Evolutionary conservation across 2,113 vertebrate genomes (phyloP).

Genomic region (Daubentonia madagascariensis): DNA sequence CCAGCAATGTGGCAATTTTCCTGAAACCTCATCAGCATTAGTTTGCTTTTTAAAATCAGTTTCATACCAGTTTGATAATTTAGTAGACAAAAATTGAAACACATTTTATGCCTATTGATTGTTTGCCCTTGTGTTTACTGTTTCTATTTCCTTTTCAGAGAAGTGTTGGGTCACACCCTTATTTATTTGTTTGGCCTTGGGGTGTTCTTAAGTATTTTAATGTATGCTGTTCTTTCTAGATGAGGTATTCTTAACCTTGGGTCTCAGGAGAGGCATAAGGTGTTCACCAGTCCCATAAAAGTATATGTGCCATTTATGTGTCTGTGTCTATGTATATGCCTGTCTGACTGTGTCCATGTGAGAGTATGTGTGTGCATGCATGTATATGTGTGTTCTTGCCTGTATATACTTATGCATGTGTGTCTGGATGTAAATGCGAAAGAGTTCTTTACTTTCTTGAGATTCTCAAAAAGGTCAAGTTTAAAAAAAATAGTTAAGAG

Average conservation of each 20-base stretch:
- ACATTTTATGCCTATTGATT: slow-evolving; percentile 35
- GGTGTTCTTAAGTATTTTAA: neutral
- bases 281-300: neutral
- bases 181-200: slow-evolving; percentile 14
- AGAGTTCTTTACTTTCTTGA: neutral
- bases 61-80: neutral
- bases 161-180: neutral
- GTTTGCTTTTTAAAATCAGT: slow-evolving; percentile 51
- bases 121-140: neutral
- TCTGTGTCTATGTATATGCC: neutral
- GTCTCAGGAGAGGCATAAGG: neutral
- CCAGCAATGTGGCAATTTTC: slow-evolving; percentile 35
- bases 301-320: neutral
- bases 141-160: slow-evolving; percentile 33
- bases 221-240: neutral
- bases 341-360: neutral
- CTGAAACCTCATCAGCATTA: slow-evolving; percentile 34
- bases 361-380: neutral
- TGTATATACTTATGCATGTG: neutral
- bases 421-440: neutral
- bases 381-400: neutral
- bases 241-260: neutral
- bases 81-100: neutral
- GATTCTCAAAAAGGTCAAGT: neutral
- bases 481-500: neutral